A percentile compares a stretch with the other conserved stretches of the same genome.
phyloP scores from a whole-genome alignment of 92 coral and sea anemone species.

The Porites lobata region DNA sequence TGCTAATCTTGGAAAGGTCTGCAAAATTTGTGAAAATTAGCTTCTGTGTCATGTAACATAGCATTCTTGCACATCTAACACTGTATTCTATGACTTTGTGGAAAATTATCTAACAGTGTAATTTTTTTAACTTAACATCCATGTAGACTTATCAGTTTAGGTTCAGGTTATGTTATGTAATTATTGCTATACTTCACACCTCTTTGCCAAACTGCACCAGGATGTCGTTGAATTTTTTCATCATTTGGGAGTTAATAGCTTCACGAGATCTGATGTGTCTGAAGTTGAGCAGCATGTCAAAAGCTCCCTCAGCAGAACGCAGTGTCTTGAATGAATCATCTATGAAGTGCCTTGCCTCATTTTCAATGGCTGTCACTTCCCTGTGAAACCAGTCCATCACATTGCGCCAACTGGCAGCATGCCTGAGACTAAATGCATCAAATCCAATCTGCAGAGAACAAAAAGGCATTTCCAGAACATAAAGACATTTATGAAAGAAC shows the following conservation, averaged over 20 bases:
- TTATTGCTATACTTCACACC: constrained; percentile 58
- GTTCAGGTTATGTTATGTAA: neutral
- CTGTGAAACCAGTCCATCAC: constrained; percentile 99
- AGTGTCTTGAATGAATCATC: constrained; percentile 97
- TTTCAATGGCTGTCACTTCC: constrained; percentile 97
- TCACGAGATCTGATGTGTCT: constrained; percentile 98
- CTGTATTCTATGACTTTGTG: too few species aligned
- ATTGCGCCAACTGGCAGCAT: constrained; percentile 93
- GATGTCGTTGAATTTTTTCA: constrained; percentile 99
- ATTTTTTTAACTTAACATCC: too few species aligned
- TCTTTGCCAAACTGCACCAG: constrained; percentile 97
- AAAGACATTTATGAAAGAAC: neutral
- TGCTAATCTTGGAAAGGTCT: too few species aligned
- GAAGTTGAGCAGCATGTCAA: constrained; percentile 98
- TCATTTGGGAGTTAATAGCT: constrained; percentile 99
- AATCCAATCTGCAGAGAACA: constrained; percentile 81
- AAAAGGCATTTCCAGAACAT: neutral
- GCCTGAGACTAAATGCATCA: constrained; percentile 97
- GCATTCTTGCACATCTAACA: too few species aligned
- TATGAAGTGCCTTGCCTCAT: constrained; percentile 98
- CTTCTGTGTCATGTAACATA: too few species aligned
- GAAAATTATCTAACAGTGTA: too few species aligned
- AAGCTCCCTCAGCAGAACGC: constrained; percentile 99
- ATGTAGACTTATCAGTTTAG: neutral
- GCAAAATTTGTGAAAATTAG: too few species aligned